Evolutionary conservation across 2,113 vertebrate genomes (phyloP).

Genomic region (Puntigrus tetrazona): DNA sequence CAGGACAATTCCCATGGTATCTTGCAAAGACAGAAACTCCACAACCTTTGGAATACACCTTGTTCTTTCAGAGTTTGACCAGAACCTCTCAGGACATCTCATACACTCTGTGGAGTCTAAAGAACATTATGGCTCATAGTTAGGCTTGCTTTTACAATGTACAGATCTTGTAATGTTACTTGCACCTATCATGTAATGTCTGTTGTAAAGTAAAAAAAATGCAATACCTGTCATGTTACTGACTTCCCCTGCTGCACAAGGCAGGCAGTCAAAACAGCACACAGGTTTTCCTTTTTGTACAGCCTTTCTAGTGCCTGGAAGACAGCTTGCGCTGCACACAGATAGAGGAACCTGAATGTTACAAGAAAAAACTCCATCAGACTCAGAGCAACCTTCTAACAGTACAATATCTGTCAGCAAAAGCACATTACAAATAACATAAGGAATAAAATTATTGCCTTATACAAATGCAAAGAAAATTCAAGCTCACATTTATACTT

Average conservation of each 20-base stretch:
- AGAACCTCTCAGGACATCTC: constrained; percentile 62
- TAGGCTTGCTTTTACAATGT: not conserved
- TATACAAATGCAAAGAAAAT: not conserved
- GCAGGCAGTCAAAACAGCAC: constrained; percentile 68
- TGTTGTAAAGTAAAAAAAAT: not conserved
- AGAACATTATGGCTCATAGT: constrained; percentile 25
- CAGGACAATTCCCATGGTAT: constrained; percentile 61
- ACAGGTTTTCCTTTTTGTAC: constrained; percentile 62
- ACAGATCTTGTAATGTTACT: not conserved
- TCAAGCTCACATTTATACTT: not conserved
- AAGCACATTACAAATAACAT: not conserved
- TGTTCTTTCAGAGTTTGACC: constrained; percentile 59
- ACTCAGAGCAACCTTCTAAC: not conserved
- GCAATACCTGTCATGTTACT: constrained; percentile 63
- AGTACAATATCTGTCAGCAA: not conserved
- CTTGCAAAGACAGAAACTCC: constrained; percentile 64
- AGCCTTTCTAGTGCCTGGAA: constrained; percentile 59
- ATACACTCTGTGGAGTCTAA: constrained; percentile 62
- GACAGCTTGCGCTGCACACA: constrained; percentile 61
- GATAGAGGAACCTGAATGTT: constrained; percentile 58
- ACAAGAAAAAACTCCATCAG: constrained; percentile 2
- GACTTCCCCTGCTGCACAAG: constrained; percentile 64
- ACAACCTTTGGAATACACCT: constrained; percentile 59
- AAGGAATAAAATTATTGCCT: not conserved
- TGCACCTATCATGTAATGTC: not conserved